Evolutionary conservation across 2,113 vertebrate species (phyloP).

Genomic region (Campylorhamphus procurvoides): DNA sequence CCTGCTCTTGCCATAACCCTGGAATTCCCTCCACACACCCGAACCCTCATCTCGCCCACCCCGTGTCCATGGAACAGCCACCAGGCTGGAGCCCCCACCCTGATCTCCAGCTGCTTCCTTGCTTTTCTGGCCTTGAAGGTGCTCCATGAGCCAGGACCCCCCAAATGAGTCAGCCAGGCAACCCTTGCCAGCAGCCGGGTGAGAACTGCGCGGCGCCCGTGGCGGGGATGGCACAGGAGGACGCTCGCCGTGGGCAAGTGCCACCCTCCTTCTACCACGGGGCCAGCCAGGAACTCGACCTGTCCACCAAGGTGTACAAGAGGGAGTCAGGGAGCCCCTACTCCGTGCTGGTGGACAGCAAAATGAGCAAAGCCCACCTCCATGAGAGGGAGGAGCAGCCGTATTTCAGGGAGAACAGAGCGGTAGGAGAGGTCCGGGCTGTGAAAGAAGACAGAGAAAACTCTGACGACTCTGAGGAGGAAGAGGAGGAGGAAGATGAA

Average conservation of each 20-base stretch:
- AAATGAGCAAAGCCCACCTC: constrained; percentile 82
- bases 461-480: constrained; percentile 86
- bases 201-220: constrained; percentile 82
- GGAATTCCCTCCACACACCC: not conserved
- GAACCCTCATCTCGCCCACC: not conserved
- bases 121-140: constrained; percentile 41
- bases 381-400: constrained; percentile 84
- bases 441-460: constrained; percentile 86
- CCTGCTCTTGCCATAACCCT: constrained; percentile 57
- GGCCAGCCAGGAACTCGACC: constrained; percentile 85
- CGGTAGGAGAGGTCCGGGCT: constrained; percentile 73
- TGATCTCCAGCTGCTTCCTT: constrained; percentile 12
- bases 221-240: constrained; percentile 92
- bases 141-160: constrained; percentile 57
- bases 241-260: constrained; percentile 79
- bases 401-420: constrained; percentile 87
- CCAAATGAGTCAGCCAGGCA: constrained; percentile 83
- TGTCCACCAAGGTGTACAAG: constrained; percentile 90
- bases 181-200: constrained; percentile 86
- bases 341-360: constrained; percentile 90
- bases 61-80: constrained; percentile 56
- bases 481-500: constrained; percentile 86
- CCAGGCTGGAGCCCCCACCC: constrained; percentile 18
- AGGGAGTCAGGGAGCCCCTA: constrained; percentile 90
- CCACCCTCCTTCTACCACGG: constrained; percentile 85